Evolutionary conservation across 2,888 invertebrate genomes (phyloP), one percentile per base, ranked within the genome.

Genomic region (Andricus curvator): DNA sequence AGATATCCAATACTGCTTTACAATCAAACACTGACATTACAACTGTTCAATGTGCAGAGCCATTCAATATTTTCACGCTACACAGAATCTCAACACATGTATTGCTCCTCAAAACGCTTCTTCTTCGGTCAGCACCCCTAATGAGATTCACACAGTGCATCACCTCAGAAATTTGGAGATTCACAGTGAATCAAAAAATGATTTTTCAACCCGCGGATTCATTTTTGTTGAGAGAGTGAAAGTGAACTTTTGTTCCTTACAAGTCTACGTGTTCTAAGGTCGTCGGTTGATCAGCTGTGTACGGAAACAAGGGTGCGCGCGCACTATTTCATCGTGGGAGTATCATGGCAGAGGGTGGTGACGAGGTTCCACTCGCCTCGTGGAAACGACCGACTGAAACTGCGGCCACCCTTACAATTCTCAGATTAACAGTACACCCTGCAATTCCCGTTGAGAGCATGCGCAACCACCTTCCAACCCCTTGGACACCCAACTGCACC

Each of bases 221-320:
- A 15, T 22, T 74, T 70, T 51, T 11, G 9, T 8, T 8, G 4
- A 17, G 17, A 51, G 25, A 51, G 25, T 48, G 29, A 74, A 29
- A 74, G 25, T 74, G 70, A 74, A 74, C 33, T 33, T 74, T 51
- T 74, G 20, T 29, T 33, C 33, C 70, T 20, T 51, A 1, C 48
- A 51, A 48, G 29, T 33, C 29, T 74, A 51, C 25, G 62, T 62
- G n/a, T 62, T 25, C 20, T 51, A 70, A 48, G 64, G 48, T 64
- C 68, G 41, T 79, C 60, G 56, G 60, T 70, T 62, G 80, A 80
- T 80, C 80, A 80, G 80, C 80, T 80, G 80, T 62, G 48, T 67
- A 48, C 76, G 48, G 66, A 79, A 68, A 62, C 33, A 74, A 79
- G 33, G 6, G 29, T 48, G 79, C 76, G 77, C 77, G 76, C 80